Conservation (phyloP, 2,797 vertebrate genomes). For the Lacerta agilis region DNA sequence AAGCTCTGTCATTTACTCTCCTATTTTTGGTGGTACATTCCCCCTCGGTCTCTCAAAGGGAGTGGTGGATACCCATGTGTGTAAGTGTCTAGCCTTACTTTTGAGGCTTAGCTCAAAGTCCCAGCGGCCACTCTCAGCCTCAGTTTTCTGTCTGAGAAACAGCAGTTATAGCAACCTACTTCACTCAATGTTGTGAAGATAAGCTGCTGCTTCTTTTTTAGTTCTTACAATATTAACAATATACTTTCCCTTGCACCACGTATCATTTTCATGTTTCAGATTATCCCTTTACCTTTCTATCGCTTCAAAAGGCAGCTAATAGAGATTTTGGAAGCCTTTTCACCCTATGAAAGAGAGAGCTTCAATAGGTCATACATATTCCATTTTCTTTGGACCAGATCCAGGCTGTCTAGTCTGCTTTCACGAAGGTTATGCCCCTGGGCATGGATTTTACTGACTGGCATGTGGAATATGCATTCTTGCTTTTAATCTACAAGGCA, state of each 20-base stretch:
- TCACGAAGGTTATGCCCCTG: neutral
- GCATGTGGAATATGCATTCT: slow-evolving; percentile 3
- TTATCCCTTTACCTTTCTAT: neutral
- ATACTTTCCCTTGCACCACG: neutral
- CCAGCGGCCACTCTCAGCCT: neutral
- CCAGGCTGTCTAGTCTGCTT: slow-evolving; percentile 12
- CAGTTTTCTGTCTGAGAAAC: neutral
- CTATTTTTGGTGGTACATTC: too few relatives aligned
- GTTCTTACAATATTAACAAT: neutral
- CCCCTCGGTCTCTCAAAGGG: too few relatives aligned
- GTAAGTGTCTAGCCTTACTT: too few relatives aligned
- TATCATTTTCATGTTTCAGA: neutral
- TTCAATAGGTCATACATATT: neutral
- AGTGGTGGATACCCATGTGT: too few relatives aligned
- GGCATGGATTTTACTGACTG: slow-evolving; percentile 2
- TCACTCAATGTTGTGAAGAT: too few relatives aligned
- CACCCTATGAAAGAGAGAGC: too few relatives aligned
- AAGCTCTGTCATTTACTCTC: too few relatives aligned
- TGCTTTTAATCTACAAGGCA: neutral
- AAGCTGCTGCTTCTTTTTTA: neutral
- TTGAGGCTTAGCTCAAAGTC: neutral
- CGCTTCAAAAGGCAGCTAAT: neutral
- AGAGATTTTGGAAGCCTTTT: too few relatives aligned
- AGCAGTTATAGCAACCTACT: too few relatives aligned
- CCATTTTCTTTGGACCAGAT: slow-evolving; percentile 3